Evolutionary conservation across 2,888 invertebrate species (phyloP).

Genomic region (Prosapia bicincta): DNA sequence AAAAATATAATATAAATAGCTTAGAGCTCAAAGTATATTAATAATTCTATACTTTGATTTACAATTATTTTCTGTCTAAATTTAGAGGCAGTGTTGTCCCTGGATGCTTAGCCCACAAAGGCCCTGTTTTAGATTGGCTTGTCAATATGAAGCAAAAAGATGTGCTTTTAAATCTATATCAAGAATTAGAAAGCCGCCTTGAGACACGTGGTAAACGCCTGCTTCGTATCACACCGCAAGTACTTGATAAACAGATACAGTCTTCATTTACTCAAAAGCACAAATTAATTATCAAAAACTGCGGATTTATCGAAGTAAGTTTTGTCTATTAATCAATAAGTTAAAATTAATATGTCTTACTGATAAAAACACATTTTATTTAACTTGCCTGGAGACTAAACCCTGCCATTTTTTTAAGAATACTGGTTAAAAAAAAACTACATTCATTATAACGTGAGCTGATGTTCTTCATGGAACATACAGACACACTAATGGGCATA

Average conservation of each 20-base stretch:
- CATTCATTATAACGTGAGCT: no score
- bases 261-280: constrained; percentile 11
- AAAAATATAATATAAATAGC: no score
- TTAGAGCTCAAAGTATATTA: no score
- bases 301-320: constrained; percentile 15
- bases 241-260: constrained; percentile 49
- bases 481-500: no score
- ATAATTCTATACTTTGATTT: no score
- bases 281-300: constrained; percentile 9
- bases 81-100: constrained; percentile 44
- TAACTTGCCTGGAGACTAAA: no score
- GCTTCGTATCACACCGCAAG: constrained; percentile 51
- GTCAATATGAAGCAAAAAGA: constrained; percentile 54
- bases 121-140: constrained; percentile 52
- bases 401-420: no score
- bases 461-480: no score
- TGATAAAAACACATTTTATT: no score
- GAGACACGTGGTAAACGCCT: constrained; percentile 48
- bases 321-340: neutral
- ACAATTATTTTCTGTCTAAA: no score
- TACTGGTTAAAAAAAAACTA: no score
- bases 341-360: no score
- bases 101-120: constrained; percentile 48
- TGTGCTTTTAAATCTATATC: constrained; percentile 52
- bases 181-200: constrained; percentile 45